These are phyloP conservation scores for Vespertilio murinus DNA, from an alignment of 2,797 vertebrate species.

Conservation along the genomic window DNA sequence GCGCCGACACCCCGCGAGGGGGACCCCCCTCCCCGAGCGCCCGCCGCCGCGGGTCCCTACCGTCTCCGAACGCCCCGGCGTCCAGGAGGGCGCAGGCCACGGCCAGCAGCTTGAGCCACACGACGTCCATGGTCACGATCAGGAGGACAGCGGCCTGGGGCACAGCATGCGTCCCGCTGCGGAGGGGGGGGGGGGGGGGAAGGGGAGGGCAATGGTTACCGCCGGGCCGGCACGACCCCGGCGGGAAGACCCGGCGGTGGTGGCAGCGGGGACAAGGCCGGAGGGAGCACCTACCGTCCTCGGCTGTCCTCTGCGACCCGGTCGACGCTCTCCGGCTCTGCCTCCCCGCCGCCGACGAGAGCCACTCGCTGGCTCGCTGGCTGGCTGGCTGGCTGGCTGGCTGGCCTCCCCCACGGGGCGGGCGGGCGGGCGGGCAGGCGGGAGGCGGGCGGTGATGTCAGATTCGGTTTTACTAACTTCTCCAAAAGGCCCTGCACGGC, in stretches of 20 bases:
- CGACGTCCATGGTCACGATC: constrained; percentile 89
- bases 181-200: constrained; percentile 83
- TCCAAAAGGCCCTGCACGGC: constrained; percentile 80
- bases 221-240: constrained; percentile 50
- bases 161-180: constrained; percentile 88
- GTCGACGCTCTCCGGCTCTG: constrained; percentile 91
- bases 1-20: background rate
- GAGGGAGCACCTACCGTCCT: constrained; percentile 80
- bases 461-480: constrained; percentile 85
- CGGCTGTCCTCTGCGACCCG: constrained; percentile 86
- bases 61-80: constrained; percentile 74
- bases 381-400: constrained; percentile 53
- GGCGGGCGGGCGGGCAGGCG: constrained; percentile 56
- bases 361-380: constrained; percentile 80
- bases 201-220: constrained; percentile 82
- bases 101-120: constrained; percentile 86
- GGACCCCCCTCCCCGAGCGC: constrained; percentile 33
- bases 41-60: constrained; percentile 70
- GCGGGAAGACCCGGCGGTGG: constrained; percentile 50
- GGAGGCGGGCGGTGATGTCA: constrained; percentile 87
- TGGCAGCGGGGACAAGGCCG: constrained; percentile 70
- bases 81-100: constrained; percentile 84
- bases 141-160: constrained; percentile 83
- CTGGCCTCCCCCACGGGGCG: background rate
- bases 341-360: constrained; percentile 79